These are phyloP conservation scores for Pheosia tremula DNA, from an alignment of 2,888 invertebrate genomes.

Conservation along the genomic window DNA sequence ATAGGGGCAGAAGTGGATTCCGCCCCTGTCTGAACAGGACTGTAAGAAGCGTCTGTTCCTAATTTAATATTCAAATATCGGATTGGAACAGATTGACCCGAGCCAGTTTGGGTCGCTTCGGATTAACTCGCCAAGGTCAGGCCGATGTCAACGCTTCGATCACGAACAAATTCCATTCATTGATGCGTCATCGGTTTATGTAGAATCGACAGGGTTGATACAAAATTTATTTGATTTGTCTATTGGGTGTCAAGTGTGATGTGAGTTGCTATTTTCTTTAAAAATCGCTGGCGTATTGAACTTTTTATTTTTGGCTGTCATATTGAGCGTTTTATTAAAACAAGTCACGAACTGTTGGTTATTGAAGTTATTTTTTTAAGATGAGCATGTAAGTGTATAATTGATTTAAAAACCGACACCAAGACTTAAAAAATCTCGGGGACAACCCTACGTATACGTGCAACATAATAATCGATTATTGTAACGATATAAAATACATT, in stretches of 20 bases:
- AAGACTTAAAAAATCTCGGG: neutral
- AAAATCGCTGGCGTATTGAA: no score
- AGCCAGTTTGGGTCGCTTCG: conserved; percentile 43
- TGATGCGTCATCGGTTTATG: conserved; percentile 43
- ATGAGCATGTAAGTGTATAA: no score
- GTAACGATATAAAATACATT: conserved; percentile 25
- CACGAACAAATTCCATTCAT: conserved; percentile 49
- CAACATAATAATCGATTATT: conserved; percentile 16
- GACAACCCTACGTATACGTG: conserved; percentile 23
- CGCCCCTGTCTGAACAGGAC: neutral
- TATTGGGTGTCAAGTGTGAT: no score
- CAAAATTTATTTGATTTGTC: neutral
- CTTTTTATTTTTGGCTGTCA: no score
- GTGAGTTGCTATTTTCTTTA: no score
- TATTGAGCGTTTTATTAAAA: neutral
- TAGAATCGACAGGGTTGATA: conserved; percentile 27
- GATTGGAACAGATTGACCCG: conserved; percentile 50
- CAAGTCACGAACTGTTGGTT: no score
- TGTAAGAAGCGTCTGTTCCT: conserved; percentile 24
- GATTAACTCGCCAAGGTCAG: conserved; percentile 54
- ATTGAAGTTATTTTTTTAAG: no score
- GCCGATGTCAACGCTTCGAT: conserved; percentile 48
- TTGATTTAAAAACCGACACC: no score
- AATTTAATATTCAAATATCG: conserved; percentile 39
- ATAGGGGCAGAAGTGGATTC: neutral